Conservation (phyloP, 2,113 vertebrate species). For the Ardeotis arabs region DNA sequence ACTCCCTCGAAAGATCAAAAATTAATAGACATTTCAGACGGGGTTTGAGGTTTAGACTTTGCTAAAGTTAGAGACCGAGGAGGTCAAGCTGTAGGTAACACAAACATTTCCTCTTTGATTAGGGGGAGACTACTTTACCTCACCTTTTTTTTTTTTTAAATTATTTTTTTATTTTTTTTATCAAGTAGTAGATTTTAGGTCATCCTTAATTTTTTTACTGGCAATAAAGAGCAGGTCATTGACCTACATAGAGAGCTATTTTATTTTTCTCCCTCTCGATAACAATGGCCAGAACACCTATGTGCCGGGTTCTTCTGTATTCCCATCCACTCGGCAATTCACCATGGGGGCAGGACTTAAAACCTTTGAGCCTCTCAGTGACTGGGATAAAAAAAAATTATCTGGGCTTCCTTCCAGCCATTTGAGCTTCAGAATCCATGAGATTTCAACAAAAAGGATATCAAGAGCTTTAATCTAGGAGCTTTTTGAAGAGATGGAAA, state of each 20-base stretch:
- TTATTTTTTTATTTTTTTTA: slow-evolving; percentile 30
- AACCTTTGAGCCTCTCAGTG: slow-evolving; percentile 80
- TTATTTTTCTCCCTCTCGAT: slow-evolving; percentile 72
- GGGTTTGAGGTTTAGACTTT: slow-evolving; percentile 69
- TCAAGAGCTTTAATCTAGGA: slow-evolving; percentile 77
- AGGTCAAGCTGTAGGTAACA: slow-evolving; percentile 74
- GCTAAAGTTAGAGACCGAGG: slow-evolving; percentile 71
- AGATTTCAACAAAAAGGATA: slow-evolving; percentile 75
- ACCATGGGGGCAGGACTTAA: slow-evolving; percentile 77
- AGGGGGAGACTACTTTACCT: slow-evolving; percentile 71
- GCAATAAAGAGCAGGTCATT: slow-evolving; percentile 76
- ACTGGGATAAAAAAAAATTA: slow-evolving; percentile 79
- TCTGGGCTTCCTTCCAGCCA: slow-evolving; percentile 78
- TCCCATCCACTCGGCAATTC: slow-evolving; percentile 74
- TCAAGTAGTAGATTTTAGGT: slow-evolving; percentile 77
- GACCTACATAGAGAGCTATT: slow-evolving; percentile 80
- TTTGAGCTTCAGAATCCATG: slow-evolving; percentile 79
- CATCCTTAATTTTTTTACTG: slow-evolving; percentile 79
- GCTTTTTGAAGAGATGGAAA: slow-evolving; percentile 77
- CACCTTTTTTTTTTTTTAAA: not conserved
- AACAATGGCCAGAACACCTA: slow-evolving; percentile 77
- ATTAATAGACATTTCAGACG: slow-evolving; percentile 73
- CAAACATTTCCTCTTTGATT: slow-evolving; percentile 76
- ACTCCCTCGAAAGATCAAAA: slow-evolving; percentile 72
- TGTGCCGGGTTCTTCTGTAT: slow-evolving; percentile 68